Evolutionary conservation across 2,888 invertebrate species (phyloP).

Genomic region (Acrobasis suavella): DNA sequence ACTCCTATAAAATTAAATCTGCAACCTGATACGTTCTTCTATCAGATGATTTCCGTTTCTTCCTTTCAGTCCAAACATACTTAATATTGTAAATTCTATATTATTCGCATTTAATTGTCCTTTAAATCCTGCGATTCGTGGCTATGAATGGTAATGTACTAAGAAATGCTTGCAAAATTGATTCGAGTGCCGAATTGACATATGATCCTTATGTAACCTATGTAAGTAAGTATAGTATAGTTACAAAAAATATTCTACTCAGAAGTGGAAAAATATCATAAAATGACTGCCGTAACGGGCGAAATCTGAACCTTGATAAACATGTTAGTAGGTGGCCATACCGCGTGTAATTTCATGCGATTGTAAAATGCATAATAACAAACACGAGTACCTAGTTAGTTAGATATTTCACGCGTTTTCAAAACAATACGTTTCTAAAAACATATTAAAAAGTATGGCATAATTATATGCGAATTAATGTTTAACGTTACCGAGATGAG

Average conservation of each 20-base stretch:
- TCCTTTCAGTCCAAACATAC: no score
- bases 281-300: constrained; percentile 20
- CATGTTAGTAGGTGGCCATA: constrained; percentile 22
- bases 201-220: no score
- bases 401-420: constrained; percentile 6
- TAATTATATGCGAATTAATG: neutral
- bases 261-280: constrained; percentile 19
- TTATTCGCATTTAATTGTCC: no score
- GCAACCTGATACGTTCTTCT: no score
- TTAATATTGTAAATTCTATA: no score
- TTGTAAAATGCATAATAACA: constrained; percentile 15
- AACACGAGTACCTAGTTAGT: constrained; percentile 7
- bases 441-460: neutral
- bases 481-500: constrained; percentile 5
- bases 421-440: neutral
- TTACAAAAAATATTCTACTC: constrained; percentile 2
- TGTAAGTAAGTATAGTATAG: neutral
- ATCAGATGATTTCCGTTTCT: no score
- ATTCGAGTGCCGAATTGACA: no score
- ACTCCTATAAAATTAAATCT: no score
- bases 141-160: no score
- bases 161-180: no score
- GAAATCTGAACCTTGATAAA: constrained; percentile 21
- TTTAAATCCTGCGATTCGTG: no score
- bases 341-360: constrained; percentile 20